Conservation (phyloP, 2,113 vertebrate genomes). For the Heterocephalus glaber region DNA sequence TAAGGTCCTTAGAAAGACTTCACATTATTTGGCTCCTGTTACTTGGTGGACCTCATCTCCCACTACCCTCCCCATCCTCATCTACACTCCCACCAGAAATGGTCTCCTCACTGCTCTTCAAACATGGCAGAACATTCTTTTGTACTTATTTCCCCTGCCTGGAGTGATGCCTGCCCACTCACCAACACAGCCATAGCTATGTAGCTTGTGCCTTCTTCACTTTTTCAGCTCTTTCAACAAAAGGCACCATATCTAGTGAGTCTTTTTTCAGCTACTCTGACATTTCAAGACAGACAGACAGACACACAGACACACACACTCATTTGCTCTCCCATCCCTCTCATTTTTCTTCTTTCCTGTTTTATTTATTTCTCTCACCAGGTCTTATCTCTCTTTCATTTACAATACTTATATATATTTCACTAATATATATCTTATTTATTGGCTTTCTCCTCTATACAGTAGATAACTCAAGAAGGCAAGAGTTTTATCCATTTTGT, state of each 20-base stretch:
- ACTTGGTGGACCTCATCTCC: neutral
- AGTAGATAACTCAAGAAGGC: neutral
- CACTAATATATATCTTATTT: conserved; percentile 20
- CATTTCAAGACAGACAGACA: neutral
- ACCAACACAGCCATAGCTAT: neutral
- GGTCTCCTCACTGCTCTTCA: neutral
- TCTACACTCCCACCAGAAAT: neutral
- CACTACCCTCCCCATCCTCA: neutral
- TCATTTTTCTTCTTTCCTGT: conserved; percentile 32
- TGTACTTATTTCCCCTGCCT: neutral
- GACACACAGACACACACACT: neutral
- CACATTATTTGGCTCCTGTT: neutral
- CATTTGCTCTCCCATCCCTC: neutral
- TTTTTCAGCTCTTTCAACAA: conserved; percentile 36
- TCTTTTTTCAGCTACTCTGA: neutral
- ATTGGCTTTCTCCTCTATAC: conserved; percentile 37
- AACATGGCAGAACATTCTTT: neutral
- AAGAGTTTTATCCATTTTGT: conserved; percentile 52
- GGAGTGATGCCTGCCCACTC: neutral
- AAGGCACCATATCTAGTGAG: neutral
- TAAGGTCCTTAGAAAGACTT: neutral
- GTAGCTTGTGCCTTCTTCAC: neutral
- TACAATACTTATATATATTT: no score
- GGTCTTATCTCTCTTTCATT: no score
- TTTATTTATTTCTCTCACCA: neutral